Base-by-base conservation (phyloP, 1,140 invertebrate genomes). In the Ceratoteleas bidentatus region DNA sequence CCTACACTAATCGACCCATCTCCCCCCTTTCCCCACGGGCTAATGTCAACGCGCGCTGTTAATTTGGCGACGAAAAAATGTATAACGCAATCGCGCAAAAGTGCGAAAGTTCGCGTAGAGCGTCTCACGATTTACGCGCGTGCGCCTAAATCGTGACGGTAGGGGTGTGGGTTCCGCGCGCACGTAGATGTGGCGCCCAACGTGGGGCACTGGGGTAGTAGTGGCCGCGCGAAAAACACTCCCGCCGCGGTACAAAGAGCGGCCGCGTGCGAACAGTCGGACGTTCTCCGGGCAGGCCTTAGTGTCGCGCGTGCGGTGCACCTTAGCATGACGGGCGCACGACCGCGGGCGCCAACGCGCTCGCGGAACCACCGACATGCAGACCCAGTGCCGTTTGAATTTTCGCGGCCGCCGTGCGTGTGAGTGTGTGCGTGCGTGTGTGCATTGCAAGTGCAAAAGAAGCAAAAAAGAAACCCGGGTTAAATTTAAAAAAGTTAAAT, bases 221-320 rank as follows among this genome's bases (percentile, higher is more conserved):
- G 73, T 77, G 62, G 73, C 62, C 56, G 68, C 72, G 73, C 73
- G 79, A 66, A 82, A 82, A 75, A 82, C 79, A 56, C 53, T 82
- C 73, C 79, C 68, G 73, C 66, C 77, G 70, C 70, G 79, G 66
- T 81, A 74, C 62, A 80, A 69, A 80, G 77, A 79, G 78, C 70
- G 64, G 52, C 58, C 64, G 62, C 60, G 70, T 65, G 78, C 54
- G 62, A 74, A 72, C 64, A 53, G 77, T 80, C 62, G 47, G 64
- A 50, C 62, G 64, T 36, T n/a, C n/a, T 65, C 34, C 47, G 65
- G 64, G 4, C 6, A 36, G 40, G 43, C 50, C 50, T 33, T 70
- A 65, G 65, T 47, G 64, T 69, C 70, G 70, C 60, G 78, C 65
- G 78, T 36, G 40, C 33, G 50, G 54, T 33, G 43, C 53, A 64